Conservation (phyloP, 1,140 invertebrate species). For the Psilanteris sp. region DNA sequence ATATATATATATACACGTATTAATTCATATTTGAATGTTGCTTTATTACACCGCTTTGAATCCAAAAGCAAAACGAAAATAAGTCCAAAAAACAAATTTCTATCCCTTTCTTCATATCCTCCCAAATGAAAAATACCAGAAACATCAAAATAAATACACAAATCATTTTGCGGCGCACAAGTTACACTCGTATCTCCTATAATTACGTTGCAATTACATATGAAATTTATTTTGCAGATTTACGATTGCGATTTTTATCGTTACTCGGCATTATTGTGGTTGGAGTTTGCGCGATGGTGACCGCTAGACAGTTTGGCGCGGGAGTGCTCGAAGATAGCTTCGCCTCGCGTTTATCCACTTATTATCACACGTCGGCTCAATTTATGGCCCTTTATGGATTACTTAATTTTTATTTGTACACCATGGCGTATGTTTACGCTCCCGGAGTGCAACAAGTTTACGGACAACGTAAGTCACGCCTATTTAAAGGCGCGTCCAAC, state of each 20-base stretch:
- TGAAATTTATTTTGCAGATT: conserved; percentile 83
- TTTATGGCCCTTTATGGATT: conserved; percentile 98
- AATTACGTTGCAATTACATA: no score
- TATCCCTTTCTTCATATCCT: no score
- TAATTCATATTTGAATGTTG: no score
- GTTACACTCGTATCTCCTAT: no score
- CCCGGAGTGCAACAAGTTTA: conserved; percentile 89
- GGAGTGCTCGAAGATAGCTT: conserved; percentile 96
- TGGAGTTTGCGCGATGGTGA: conserved; percentile 88
- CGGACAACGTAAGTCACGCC: conserved; percentile 83
- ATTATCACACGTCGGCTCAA: conserved; percentile 93
- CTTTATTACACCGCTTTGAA: no score
- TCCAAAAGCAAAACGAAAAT: no score
- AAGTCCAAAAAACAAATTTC: no score
- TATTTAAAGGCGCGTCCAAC: no score
- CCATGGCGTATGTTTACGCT: conserved; percentile 96
- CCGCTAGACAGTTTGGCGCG: conserved; percentile 90
- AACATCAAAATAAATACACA: no score
- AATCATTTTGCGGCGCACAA: no score
- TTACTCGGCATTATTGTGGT: conserved; percentile 91
- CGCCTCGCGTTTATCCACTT: conserved; percentile 90
- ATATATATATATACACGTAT: no score
- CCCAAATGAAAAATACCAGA: no score
- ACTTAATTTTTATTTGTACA: conserved; percentile 95
- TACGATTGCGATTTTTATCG: conserved; percentile 94